Evolutionary conservation across 2,888 invertebrate genomes (phyloP).

Genomic region (Malachius bipustulatus): DNA sequence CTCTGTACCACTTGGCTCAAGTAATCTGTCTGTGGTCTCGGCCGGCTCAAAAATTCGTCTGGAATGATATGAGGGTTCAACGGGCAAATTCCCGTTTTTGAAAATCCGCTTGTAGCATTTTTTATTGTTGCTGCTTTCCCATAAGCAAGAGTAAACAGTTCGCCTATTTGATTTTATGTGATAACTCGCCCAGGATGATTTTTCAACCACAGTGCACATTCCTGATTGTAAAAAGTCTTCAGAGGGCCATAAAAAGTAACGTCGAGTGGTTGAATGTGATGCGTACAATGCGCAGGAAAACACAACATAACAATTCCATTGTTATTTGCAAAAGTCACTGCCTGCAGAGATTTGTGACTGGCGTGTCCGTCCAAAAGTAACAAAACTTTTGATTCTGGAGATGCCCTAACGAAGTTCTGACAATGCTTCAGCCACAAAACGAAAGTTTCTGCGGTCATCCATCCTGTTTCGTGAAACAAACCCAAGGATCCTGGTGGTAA

Average conservation of each 20-base stretch:
- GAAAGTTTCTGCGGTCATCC: conserved; percentile 9
- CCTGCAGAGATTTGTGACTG: conserved; percentile 12
- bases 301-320: conserved; percentile 11
- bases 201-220: conserved; percentile 11
- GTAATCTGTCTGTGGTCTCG: conserved; percentile 7
- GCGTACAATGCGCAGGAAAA: conserved; percentile 11
- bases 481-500: conserved; percentile 9
- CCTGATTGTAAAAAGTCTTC: conserved; percentile 12
- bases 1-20: conserved; percentile 7
- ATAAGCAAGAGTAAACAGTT: conserved; percentile 13
- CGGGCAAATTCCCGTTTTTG: conserved; percentile 11
- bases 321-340: conserved; percentile 9
- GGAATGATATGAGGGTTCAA: conserved; percentile 12
- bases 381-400: conserved; percentile 11
- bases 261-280: conserved; percentile 14
- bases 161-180: conserved; percentile 12
- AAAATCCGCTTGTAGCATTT: conserved; percentile 14
- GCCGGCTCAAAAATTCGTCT: conserved; percentile 4
- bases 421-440: conserved; percentile 10
- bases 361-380: conserved; percentile 13
- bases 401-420: conserved; percentile 11
- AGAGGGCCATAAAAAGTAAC: conserved; percentile 11
- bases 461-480: conserved; percentile 8
- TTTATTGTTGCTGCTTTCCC: conserved; percentile 10
- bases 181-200: conserved; percentile 10